Evolutionary conservation across 2,113 vertebrate genomes (phyloP).

Genomic region (Clarias magur): DNA sequence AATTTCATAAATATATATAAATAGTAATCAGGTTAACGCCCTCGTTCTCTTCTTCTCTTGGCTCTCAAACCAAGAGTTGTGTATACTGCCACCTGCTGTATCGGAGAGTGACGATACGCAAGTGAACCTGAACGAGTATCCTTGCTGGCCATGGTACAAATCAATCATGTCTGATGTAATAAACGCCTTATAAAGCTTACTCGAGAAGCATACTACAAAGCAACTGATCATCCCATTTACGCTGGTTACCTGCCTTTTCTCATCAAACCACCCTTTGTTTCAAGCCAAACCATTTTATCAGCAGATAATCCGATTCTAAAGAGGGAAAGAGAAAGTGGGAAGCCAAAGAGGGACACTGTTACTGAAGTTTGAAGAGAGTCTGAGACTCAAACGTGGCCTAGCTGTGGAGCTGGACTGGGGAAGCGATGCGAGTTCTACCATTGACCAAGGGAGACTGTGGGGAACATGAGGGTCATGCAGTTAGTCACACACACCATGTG

Average conservation of each 20-base stretch:
- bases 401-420: not conserved
- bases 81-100: too few species aligned
- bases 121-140: too few species aligned
- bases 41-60: too few species aligned
- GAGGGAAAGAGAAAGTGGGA: slow-evolving; percentile 22
- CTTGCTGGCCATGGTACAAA: too few species aligned
- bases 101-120: too few species aligned
- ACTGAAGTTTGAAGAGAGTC: slow-evolving; percentile 12
- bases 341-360: slow-evolving; percentile 24
- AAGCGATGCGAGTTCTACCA: not conserved
- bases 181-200: not conserved
- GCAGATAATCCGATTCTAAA: slow-evolving; percentile 43
- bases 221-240: not conserved
- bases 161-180: too few species aligned
- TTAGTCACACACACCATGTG: slow-evolving; percentile 25
- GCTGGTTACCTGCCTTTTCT: not conserved
- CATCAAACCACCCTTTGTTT: not conserved
- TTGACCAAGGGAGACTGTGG: not conserved
- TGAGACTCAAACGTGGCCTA: slow-evolving; percentile 19
- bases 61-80: too few species aligned
- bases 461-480: not conserved
- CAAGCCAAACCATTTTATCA: slow-evolving; percentile 40
- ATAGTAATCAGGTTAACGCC: too few species aligned
- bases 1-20: too few species aligned
- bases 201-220: not conserved